Evolutionary conservation across 2,113 vertebrate genomes (phyloP), one percentile per base, ranked within the genome.

Genomic region (Neogobius melanostomus): DNA sequence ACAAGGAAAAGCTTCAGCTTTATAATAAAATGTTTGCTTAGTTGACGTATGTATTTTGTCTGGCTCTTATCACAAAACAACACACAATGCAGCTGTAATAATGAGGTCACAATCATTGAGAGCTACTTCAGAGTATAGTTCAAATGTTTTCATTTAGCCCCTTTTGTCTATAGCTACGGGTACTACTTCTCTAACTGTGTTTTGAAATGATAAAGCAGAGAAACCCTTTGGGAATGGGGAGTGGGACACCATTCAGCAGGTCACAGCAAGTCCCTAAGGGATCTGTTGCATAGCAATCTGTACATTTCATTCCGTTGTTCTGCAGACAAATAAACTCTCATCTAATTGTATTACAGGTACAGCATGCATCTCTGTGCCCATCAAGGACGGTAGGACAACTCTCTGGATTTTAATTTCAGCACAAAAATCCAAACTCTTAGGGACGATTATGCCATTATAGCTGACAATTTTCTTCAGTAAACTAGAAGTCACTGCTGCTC

Each of bases 381-480:
- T 74, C 77, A 76, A 63, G 42, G 53, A 75, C 81, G 83, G 65
- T 85, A 85, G 71, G 61, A 80, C 73, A 17, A 9, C 42, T 43
- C 67, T 74, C 28, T 87, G 74, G 84, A 81, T 84, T 85, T 8
- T 88, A 72, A 52, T 56, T 56, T 21, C 66, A 53, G 66, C 51
- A 50, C 14, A 69, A 49, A 73, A 68, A 46, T 67, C 71, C 53
- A 60, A 7, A 64, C 72, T 83, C 64, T 72, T 50, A 46, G 36
- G 66, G 76, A 79, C 75, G 84, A 91, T 87, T 90, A 91, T 91
- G 89, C 54, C 68, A 71, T 79, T 88, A 77, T 88, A 91, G 83
- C 76, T 62, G 71, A 71, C 74, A 54, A 67, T 63, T 77, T 80
- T 78, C 65, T 36, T 71, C 49, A 72, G 63, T 74, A 16, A 46